Evolutionary conservation across 2,888 invertebrate species (phyloP), one percentile per base, ranked within the genome.

Genomic region (Spodoptera picta): DNA sequence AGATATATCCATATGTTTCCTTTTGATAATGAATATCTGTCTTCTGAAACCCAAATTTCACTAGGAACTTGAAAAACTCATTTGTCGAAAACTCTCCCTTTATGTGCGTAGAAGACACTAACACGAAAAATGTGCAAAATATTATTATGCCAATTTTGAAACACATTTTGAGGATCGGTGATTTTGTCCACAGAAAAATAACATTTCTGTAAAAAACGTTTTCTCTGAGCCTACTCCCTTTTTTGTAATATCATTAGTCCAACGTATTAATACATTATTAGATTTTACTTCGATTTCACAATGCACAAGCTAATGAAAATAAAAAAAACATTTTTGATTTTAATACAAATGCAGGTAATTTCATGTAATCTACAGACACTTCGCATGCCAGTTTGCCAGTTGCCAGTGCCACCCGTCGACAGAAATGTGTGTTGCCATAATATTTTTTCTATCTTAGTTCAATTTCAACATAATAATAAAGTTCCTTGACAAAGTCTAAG

Each of bases 41-140:
- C 92, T 99, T 98, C 93, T 99, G 99, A 89, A 99, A 98, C 63
- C 99, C 99, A 91, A 99, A 99, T 91, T 99, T 99, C 24, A 98
- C 96, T 57, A 99, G 95, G 91, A 99, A 98, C 91, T 97, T 97
- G 88, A 98, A 99, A 90, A 98, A 98, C 52, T 98, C 97, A 67
- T 86, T 80, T 2, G 94, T 94, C 48, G 93, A 90, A 86, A 94
- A 94, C 79, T 92, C 91, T 59, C 94, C 94, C 69, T 87, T 84
- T 73, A 94, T 91, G 67, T 90, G 94, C 24, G 91, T 90, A 56
- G 90, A 82, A 24, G 90, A 89, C 43, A 85, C 88, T 56, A 80
- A 75, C 53, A 86, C 41, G 59, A 90, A 79, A 61, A 89, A 73
- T 49, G 82, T 85, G 64, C 80, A 87, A 73, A 89, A 85, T 73